Conservation (phyloP, 1,140 invertebrate genomes). For the Zaprionus vittiger region DNA sequence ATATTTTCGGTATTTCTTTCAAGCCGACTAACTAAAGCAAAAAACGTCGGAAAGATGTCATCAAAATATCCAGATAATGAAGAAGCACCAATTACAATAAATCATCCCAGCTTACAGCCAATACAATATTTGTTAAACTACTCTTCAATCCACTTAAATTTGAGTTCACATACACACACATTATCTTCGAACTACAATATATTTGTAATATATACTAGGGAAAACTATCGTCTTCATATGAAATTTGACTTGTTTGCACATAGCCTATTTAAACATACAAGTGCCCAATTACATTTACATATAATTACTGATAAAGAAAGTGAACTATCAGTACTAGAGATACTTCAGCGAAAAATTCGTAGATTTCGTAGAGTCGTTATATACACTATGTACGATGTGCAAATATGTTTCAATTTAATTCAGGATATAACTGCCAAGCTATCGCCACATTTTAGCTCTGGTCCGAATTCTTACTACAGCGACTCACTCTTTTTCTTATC, state of each 20-base stretch:
- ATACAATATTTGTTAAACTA: constrained; percentile 69
- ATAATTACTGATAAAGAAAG: constrained; percentile 89
- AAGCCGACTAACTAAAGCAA: constrained; percentile 48
- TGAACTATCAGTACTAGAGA: constrained; percentile 86
- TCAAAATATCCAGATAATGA: constrained; percentile 43
- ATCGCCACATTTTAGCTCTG: constrained; percentile 91
- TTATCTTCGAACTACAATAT: constrained; percentile 73
- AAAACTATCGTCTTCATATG: constrained; percentile 86
- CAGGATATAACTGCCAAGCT: constrained; percentile 88
- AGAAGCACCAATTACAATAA: constrained; percentile 24
- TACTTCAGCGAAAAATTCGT: constrained; percentile 84
- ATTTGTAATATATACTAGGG: constrained; percentile 78
- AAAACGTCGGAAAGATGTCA: constrained; percentile 47
- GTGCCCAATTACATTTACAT: constrained; percentile 87
- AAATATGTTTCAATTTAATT: constrained; percentile 86
- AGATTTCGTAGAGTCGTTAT: constrained; percentile 85
- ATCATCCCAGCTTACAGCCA: constrained; percentile 53
- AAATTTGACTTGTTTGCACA: constrained; percentile 87
- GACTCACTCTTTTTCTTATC: constrained; percentile 93
- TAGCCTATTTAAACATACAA: constrained; percentile 85
- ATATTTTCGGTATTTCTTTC: constrained; percentile 68
- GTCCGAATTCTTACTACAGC: constrained; percentile 92
- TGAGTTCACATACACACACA: constrained; percentile 35
- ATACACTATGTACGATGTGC: constrained; percentile 87
- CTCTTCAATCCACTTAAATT: constrained; percentile 53